Base-by-base conservation (phyloP, 2,113 vertebrate species). In the Siniperca knerii region DNA sequence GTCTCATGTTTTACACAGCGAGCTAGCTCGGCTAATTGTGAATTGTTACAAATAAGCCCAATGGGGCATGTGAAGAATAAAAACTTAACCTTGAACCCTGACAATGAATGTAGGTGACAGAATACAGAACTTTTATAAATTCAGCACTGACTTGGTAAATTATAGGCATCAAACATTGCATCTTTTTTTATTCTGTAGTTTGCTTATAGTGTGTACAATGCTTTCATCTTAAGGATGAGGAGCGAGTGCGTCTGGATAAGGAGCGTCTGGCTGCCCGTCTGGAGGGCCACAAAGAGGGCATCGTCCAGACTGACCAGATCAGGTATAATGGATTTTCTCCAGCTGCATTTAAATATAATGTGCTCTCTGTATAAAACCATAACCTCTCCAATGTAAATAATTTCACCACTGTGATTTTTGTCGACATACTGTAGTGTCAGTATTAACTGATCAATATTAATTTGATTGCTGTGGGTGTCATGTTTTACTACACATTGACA, bases 211-310 rank as follows among this genome's bases (percentile, higher is more conserved):
- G 6, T 78, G 29, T 60, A 37, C 6, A 4, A 15, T 57, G 6
- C 3, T 77, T 67, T 79, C 1, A 25, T 66, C 4, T 58, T 8
- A 71, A 99, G 99, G 98, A 99, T 99, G 99, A 98, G 75, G 99
- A 99, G 81, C 97, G 98, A 66, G 98, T 99, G 57, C 98, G 99
- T 55, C 96, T 99, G 57, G 98, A 99, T 93, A 99, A 99, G 88
- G 98, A 99, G 94, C 97, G 98, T n/a, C 86, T 99, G 96, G 98
- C 98, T n/a, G 98, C 98, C 87, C 97, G 99, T 60, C 95, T 99
- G 96, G 99, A 99, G 83, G 98, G 98, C 20, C 98, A 99, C 82
- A 99, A 99, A 88, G 98, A 99, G 92, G 98, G 98, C 66, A 99
- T 98, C 55, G 99, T 99, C 74, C 98, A 99, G 91, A 99, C 98